These are phyloP conservation scores for Callinectes sapidus DNA, from an alignment of 2,888 invertebrate species.

Conservation along the genomic window DNA sequence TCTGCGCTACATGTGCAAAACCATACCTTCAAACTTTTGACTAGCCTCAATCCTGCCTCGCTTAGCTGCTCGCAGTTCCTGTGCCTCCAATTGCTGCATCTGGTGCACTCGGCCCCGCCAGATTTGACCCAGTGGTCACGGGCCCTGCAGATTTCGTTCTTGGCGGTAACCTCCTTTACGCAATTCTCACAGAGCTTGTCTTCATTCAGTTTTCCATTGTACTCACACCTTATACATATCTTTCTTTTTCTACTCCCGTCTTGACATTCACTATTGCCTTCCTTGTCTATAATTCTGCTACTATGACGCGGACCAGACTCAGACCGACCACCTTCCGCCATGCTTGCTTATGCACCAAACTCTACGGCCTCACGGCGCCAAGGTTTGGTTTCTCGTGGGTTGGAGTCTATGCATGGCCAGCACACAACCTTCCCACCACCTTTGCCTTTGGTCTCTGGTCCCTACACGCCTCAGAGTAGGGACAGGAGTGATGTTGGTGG, in stretches of 20 bases:
- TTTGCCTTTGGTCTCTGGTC: too few species aligned
- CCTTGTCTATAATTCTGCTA: not conserved
- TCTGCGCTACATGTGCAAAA: too few species aligned
- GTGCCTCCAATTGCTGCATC: not conserved
- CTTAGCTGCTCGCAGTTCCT: not conserved
- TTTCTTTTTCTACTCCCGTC: not conserved
- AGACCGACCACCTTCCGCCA: conserved; percentile 34
- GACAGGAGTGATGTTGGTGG: too few species aligned
- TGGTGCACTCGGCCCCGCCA: not conserved
- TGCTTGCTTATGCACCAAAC: too few species aligned
- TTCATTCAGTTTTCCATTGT: not conserved
- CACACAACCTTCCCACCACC: too few species aligned
- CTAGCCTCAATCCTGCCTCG: too few species aligned
- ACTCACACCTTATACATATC: not conserved
- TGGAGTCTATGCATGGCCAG: too few species aligned
- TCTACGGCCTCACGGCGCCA: too few species aligned
- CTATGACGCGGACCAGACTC: not conserved
- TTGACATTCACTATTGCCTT: not conserved
- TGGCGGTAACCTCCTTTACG: not conserved
- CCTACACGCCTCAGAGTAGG: too few species aligned
- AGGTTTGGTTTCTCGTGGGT: too few species aligned
- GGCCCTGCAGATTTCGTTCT: not conserved
- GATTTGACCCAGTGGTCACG: not conserved
- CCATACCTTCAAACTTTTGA: too few species aligned
- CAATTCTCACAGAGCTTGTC: not conserved